Evolutionary conservation across 1,140 invertebrate species (phyloP), one percentile per base, ranked within the genome.

Genomic region (Pseudomyrmex dendroicus): DNA sequence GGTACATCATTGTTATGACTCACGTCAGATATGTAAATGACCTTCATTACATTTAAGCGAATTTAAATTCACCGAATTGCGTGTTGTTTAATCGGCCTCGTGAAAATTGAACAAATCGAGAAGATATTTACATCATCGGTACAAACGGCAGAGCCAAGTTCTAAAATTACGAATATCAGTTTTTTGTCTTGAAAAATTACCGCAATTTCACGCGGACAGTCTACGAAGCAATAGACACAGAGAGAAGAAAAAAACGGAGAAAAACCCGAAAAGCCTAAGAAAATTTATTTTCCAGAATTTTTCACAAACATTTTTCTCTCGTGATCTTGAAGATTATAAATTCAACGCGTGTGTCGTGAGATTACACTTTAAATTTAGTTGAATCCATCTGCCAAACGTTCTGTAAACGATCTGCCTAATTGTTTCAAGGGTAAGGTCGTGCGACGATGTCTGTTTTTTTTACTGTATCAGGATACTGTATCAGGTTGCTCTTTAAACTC

Each of bases 51-150:
- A 62, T 35, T 44, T 56, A 44, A 77, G 66, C 17, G 50, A 46
- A 77, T 56, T 77, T 66, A 54, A 66, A 66, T 77, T 66, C 44
- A 77, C 4, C 48, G 13, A 77, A 77, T 64, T 15, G 7, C 12
- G 20, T n/a, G 20, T n/a, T 13, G 22, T 61, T 59, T 12, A 20
- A 59, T 20, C 9, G 12, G 10, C 17, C 17, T 9, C 56, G n/a
- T 22, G 20, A 20, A 61, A 13, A 61, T 25, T 62, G 20, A 4
- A 13, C 12, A 15, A 61, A 73, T 48, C 56, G 56, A 48, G 22
- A 35, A 52, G 62, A 44, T 54, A 44, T 66, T 35, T 15, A 17
- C n/a, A 20, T 44, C 48, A 25, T 35, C 12, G 10, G 44, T 15
- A 17, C 15, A n/a, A 50, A 35, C 50, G 50, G 52, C 25, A 35